Percentiles rank a stretch among this genome's conserved stretches.
Conservation (phyloP, 2,113 vertebrate genomes). For the Balaenoptera acutorostrata region DNA sequence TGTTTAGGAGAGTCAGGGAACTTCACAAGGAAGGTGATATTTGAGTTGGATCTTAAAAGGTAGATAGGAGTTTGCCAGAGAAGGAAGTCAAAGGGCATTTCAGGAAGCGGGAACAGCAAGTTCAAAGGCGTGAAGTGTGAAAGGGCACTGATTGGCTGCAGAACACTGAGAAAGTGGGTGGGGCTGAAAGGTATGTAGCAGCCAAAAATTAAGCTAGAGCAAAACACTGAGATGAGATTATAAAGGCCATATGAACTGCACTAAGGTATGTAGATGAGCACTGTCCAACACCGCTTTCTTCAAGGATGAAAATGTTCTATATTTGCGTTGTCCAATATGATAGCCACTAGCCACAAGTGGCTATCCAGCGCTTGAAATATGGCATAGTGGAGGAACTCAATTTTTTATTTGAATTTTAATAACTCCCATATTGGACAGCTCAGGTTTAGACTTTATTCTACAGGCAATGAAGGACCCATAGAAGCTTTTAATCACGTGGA, state of each 20-base stretch:
- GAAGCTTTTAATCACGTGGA: background rate
- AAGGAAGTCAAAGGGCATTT: background rate
- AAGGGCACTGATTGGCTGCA: background rate
- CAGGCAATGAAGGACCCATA: background rate
- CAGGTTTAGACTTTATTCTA: background rate
- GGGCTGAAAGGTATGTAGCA: background rate
- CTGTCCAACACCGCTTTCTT: background rate
- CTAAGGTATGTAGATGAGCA: background rate
- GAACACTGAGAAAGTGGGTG: background rate
- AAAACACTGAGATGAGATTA: background rate
- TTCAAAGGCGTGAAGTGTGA: background rate
- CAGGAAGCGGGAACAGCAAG: background rate
- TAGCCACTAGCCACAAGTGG: background rate
- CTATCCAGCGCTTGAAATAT: background rate
- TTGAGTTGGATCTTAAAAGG: conserved; percentile 1
- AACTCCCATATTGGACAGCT: background rate
- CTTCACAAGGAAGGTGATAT: background rate
- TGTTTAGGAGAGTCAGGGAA: background rate
- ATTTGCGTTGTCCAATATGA: background rate
- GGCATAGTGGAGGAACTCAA: background rate
- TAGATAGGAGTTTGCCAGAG: background rate
- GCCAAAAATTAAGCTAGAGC: background rate
- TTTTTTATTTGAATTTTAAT: background rate
- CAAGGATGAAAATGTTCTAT: background rate
- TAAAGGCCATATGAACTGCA: background rate